These are phyloP conservation scores for Megatriorchis doriae DNA, from an alignment of 2,113 vertebrate genomes.

Conservation along the genomic window DNA sequence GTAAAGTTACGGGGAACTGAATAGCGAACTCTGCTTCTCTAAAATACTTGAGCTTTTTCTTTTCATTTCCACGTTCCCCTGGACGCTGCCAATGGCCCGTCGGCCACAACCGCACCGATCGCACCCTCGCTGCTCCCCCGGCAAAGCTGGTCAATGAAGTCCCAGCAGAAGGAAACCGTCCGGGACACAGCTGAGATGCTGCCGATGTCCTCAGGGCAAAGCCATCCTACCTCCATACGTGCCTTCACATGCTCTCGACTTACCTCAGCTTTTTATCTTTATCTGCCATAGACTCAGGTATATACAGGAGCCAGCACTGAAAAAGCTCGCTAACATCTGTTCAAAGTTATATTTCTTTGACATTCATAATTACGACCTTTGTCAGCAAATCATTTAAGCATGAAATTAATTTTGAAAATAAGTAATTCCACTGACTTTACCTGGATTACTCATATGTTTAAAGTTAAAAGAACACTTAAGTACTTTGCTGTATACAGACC, in stretches of 20 bases:
- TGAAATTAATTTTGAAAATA: slow-evolving; percentile 35
- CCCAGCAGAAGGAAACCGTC: not conserved
- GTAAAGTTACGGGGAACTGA: not conserved
- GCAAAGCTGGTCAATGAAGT: not conserved
- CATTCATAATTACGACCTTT: slow-evolving; percentile 26
- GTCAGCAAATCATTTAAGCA: slow-evolving; percentile 20
- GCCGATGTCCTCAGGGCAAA: not conserved
- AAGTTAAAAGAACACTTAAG: not conserved
- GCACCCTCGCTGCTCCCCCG: not conserved
- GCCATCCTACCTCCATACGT: not conserved
- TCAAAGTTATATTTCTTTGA: not conserved
- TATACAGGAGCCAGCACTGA: not conserved
- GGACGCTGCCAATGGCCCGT: not conserved
- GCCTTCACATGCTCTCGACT: fast-evolving
- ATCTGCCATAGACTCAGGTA: not conserved
- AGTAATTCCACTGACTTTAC: not conserved
- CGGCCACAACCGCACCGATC: not conserved
- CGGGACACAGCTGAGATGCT: not conserved
- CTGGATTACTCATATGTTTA: not conserved
- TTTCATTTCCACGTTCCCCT: not conserved
- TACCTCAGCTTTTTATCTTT: not conserved
- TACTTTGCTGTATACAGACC: not conserved
- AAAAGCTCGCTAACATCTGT: not conserved
- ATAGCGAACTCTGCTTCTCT: not conserved
- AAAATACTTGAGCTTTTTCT: not conserved